phyloP scores from a whole-genome alignment of 2,888 invertebrate genomes.

The Listrodromus nycthemerus region DNA sequence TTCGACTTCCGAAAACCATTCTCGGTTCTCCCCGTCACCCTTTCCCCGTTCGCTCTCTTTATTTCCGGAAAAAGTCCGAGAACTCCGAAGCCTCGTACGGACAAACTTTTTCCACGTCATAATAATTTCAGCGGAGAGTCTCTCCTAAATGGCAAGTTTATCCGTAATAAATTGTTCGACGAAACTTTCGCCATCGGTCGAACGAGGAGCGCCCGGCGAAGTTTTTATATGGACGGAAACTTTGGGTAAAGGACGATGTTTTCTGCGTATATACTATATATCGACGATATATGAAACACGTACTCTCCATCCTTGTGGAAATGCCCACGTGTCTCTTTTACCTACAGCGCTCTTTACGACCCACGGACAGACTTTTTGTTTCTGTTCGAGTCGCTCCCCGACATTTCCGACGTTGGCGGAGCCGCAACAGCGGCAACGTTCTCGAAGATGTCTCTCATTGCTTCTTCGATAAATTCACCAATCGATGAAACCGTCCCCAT shows the following conservation, averaged over 20 bases:
- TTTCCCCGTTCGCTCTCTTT: neutral
- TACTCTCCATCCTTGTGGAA: neutral
- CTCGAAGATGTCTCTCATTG: slow-evolving; percentile 52
- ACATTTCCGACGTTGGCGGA: slow-evolving; percentile 11
- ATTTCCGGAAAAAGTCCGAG: slow-evolving; percentile 1
- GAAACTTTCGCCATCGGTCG: slow-evolving; percentile 62
- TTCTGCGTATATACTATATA: neutral
- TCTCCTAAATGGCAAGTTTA: slow-evolving; percentile 71
- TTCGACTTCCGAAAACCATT: slow-evolving; percentile 64
- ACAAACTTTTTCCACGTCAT: slow-evolving; percentile 69
- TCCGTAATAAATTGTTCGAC: slow-evolving; percentile 73
- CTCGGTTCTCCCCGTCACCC: slow-evolving; percentile 28
- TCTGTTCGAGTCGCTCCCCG: slow-evolving; percentile 18
- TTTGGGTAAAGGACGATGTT: neutral
- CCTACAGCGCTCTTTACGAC: neutral
- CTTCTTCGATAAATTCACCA: slow-evolving; percentile 51
- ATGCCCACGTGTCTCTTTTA: slow-evolving; percentile 3
- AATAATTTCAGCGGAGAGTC: slow-evolving; percentile 63
- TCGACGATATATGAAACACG: slow-evolving; percentile 22
- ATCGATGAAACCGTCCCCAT: slow-evolving; percentile 54
- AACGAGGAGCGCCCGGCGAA: slow-evolving; percentile 23
- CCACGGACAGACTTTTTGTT: slow-evolving; percentile 7
- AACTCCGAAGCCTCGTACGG: neutral
- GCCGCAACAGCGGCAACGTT: slow-evolving; percentile 41
- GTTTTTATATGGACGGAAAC: slow-evolving; percentile 13